phyloP scores from a whole-genome alignment of 2,113 vertebrate species.

The Neoarius graeffei region DNA sequence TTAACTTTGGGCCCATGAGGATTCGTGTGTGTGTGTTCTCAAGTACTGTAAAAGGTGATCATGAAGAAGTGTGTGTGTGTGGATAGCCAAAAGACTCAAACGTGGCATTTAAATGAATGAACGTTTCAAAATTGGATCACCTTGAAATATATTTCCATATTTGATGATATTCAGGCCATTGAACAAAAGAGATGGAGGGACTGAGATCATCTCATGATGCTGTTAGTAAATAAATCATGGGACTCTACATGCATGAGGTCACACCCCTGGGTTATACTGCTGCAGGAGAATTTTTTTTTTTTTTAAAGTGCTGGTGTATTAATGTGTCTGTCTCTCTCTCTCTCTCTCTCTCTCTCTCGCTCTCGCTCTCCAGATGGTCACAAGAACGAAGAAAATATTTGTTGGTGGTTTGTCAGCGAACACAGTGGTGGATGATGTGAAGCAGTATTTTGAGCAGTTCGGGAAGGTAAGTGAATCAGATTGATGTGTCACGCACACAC shows the following conservation, averaged over 20 bases:
- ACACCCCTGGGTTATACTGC: too few relatives aligned
- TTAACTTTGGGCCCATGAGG: neutral
- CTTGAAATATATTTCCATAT: too few relatives aligned
- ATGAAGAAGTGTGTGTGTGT: neutral
- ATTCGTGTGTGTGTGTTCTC: neutral
- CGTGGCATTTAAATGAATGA: neutral
- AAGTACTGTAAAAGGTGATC: too few relatives aligned
- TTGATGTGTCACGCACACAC: neutral
- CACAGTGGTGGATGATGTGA: conserved; percentile 98
- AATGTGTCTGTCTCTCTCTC: conserved; percentile 27
- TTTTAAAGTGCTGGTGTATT: neutral
- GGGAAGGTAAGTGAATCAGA: conserved; percentile 85
- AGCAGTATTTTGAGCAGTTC: conserved; percentile 99
- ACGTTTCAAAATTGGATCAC: neutral
- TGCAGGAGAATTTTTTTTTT: neutral
- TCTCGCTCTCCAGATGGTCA: conserved; percentile 91
- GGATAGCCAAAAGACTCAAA: neutral
- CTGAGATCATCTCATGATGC: too few relatives aligned
- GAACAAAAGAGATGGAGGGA: too few relatives aligned
- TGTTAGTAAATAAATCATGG: too few relatives aligned
- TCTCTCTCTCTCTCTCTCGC: conserved; percentile 51
- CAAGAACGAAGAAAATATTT: conserved; percentile 99
- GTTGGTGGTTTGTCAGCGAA: conserved; percentile 98
- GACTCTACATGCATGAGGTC: too few relatives aligned
- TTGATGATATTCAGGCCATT: too few relatives aligned